These are phyloP conservation scores for Chrysochloris asiatica DNA, from an alignment of 2,113 vertebrate genomes.

Conservation along the genomic window DNA sequence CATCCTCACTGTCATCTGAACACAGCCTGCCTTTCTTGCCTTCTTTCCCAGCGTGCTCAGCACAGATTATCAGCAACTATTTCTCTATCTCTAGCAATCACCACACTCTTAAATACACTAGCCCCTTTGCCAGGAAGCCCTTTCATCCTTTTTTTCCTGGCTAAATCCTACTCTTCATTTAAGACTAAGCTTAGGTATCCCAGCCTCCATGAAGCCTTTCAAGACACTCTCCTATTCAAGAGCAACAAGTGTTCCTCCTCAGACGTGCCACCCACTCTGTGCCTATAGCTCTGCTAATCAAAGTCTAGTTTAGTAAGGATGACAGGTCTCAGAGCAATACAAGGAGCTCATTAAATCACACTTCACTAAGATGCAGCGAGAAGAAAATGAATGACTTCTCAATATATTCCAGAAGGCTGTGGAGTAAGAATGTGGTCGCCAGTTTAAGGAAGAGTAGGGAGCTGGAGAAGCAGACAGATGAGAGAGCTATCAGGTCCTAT, in stretches of 20 bases:
- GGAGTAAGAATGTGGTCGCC: background rate
- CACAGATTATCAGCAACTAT: background rate
- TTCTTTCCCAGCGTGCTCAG: background rate
- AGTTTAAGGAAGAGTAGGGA: background rate
- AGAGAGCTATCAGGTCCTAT: constrained; percentile 6
- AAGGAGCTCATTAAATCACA: background rate
- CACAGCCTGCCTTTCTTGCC: background rate
- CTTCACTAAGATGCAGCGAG: background rate
- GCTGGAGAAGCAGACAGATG: background rate
- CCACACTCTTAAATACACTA: background rate
- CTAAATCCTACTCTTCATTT: background rate
- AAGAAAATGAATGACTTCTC: background rate
- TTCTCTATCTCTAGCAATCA: background rate
- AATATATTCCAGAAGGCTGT: background rate
- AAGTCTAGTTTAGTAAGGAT: background rate
- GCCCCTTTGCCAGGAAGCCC: background rate
- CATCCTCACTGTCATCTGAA: background rate
- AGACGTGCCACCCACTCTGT: background rate
- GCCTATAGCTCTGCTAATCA: background rate
- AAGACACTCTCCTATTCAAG: background rate
- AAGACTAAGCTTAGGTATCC: background rate
- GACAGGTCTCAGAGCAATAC: background rate
- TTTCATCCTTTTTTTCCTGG: background rate
- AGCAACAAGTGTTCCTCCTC: constrained; percentile 13
- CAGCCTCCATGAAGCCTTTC: background rate